These are phyloP conservation scores for Halyomorpha halys DNA, from an alignment of 1,140 invertebrate species.

Conservation along the genomic window DNA sequence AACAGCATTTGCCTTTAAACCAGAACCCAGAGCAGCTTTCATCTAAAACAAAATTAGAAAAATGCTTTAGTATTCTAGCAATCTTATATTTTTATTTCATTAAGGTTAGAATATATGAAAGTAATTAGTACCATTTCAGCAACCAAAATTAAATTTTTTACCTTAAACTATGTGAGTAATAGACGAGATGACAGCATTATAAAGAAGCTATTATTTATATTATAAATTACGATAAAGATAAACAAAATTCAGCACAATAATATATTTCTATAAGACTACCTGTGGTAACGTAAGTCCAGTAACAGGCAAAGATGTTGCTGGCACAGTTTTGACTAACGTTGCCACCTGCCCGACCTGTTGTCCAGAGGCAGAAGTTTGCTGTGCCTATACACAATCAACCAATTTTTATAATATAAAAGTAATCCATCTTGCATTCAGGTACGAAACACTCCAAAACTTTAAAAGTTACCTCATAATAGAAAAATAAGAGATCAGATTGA, in stretches of 20 bases:
- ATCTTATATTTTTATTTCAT: neutral
- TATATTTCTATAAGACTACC: constrained; percentile 19
- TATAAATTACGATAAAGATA: no score
- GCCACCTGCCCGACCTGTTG: constrained; percentile 37
- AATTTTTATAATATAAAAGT: no score
- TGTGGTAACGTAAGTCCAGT: constrained; percentile 29
- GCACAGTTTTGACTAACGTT: constrained; percentile 49
- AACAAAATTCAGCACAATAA: no score
- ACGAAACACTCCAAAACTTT: no score
- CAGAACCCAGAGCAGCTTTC: constrained; percentile 37
- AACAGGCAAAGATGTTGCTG: constrained; percentile 33
- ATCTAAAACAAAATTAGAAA: constrained; percentile 30
- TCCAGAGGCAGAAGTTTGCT: constrained; percentile 39
- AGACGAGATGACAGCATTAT: neutral
- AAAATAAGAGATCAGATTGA: no score
- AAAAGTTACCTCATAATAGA: no score
- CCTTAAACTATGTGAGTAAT: neutral
- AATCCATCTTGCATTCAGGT: no score
- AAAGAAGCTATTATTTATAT: no score
- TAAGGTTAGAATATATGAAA: neutral
- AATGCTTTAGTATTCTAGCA: no score
- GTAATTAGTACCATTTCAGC: neutral
- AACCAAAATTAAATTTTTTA: neutral
- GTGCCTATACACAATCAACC: constrained; percentile 28
- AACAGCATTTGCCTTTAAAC: constrained; percentile 44